A percentile compares a stretch with the other conserved stretches of the same genome.
Conservation (phyloP, 2,888 invertebrate genomes). For the Limnephilus auricula region DNA sequence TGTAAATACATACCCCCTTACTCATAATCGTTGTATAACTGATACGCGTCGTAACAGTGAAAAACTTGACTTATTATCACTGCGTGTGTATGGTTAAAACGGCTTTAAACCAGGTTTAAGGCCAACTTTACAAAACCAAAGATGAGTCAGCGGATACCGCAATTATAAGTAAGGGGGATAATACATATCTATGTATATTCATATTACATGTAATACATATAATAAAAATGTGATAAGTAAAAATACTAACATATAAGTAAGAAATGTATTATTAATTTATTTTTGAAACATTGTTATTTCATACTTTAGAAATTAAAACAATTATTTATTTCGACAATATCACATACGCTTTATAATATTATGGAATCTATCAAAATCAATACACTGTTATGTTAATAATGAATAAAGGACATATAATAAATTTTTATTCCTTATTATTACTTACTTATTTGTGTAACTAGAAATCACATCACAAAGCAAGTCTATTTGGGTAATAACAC, state of each 20-base stretch:
- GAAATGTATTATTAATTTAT: neutral
- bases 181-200: too few relatives aligned
- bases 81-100: too few relatives aligned
- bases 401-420: too few relatives aligned
- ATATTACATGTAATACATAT: too few relatives aligned
- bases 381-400: neutral
- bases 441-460: neutral
- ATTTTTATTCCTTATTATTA: neutral
- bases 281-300: neutral
- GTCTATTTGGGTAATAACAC: neutral
- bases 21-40: too few relatives aligned
- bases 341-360: conserved; percentile 20
- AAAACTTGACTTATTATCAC: too few relatives aligned
- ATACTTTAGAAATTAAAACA: neutral
- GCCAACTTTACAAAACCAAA: too few relatives aligned
- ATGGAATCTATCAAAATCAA: conserved; percentile 17
- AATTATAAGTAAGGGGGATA: too few relatives aligned
- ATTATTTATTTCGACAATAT: conserved; percentile 11
- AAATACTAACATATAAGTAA: neutral
- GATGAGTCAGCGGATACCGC: too few relatives aligned
- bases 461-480: neutral
- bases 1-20: neutral
- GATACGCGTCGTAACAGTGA: too few relatives aligned
- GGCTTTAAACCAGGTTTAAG: too few relatives aligned
- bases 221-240: neutral